Conservation (phyloP, 2,888 invertebrate genomes). For the Cyrtodaria siliqua region DNA sequence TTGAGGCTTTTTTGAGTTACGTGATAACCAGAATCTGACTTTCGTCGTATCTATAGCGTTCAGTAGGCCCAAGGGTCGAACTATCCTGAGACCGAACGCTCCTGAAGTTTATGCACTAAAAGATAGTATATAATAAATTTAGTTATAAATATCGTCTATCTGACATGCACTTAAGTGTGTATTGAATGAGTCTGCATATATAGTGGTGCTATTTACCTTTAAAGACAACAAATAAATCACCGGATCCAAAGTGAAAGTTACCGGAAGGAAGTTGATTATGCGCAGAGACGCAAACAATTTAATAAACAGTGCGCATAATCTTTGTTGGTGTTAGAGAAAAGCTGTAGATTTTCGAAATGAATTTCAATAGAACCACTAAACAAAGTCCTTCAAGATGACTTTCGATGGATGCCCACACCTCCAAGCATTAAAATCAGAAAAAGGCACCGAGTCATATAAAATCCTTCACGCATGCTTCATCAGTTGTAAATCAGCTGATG, state of each 20-base stretch:
- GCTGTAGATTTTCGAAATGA: conserved; percentile 33
- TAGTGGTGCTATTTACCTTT: no score
- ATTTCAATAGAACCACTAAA: conserved; percentile 11
- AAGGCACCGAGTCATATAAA: conserved; percentile 91
- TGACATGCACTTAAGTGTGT: no score
- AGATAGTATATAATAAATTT: no score
- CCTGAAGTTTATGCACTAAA: no score
- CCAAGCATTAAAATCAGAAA: conserved; percentile 92
- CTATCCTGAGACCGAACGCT: no score
- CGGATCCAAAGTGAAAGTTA: conserved; percentile 60
- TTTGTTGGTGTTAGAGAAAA: conserved; percentile 62
- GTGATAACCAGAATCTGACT: no score
- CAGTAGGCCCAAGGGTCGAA: no score
- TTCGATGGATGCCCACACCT: conserved; percentile 93
- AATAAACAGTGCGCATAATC: conserved; percentile 72
- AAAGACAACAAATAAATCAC: no score
- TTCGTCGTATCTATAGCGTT: no score
- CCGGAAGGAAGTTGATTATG: conserved; percentile 51
- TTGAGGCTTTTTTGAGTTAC: no score
- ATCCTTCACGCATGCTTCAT: conserved; percentile 94
- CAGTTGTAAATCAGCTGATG: conserved; percentile 92
- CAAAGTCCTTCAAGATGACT: conserved; percentile 89
- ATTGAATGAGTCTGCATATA: no score
- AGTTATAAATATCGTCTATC: no score
- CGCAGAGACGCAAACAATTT: conserved; percentile 60